Percentiles rank a stretch among this genome's conserved stretches.
Conservation (phyloP, 37 sponge, comb jelly and placozoan genomes). For the Petrosia ficiformis region DNA sequence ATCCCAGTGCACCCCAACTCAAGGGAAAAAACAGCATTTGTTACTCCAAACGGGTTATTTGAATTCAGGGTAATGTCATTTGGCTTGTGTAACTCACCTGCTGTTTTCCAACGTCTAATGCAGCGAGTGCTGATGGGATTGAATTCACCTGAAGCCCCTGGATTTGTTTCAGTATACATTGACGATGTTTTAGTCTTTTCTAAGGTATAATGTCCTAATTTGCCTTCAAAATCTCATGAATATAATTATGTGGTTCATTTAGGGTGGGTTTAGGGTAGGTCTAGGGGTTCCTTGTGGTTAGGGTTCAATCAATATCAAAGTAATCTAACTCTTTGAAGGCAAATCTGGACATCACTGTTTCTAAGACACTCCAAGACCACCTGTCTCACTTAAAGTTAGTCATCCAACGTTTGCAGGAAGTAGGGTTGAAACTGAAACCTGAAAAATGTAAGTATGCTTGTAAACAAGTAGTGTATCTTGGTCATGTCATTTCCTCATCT, state of each 20-base stretch:
- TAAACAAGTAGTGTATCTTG: neutral
- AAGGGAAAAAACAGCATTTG: conserved; percentile 19
- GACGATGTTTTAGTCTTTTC: conserved; percentile 29
- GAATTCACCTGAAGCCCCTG: conserved; percentile 9
- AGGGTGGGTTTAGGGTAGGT: no score
- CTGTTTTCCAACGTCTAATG: conserved; percentile 14
- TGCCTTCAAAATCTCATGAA: no score
- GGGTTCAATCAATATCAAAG: no score
- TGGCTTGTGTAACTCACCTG: conserved; percentile 3
- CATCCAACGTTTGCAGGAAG: neutral
- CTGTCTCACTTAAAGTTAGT: conserved; percentile 4
- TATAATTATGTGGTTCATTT: no score
- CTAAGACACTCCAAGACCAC: conserved; percentile 26
- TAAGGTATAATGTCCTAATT: neutral
- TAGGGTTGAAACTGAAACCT: neutral
- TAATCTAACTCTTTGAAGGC: no score
- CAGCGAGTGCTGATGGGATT: conserved; percentile 4
- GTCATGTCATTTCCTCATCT: neutral
- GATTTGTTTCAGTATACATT: conserved; percentile 11
- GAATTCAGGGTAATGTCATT: conserved; percentile 19
- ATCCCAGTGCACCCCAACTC: neutral
- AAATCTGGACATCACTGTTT: no score
- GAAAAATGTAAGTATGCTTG: neutral
- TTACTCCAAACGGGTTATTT: conserved; percentile 15
- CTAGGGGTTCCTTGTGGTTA: no score